Base-by-base conservation (phyloP, 1,140 invertebrate genomes). In the Plutomurus gul region DNA sequence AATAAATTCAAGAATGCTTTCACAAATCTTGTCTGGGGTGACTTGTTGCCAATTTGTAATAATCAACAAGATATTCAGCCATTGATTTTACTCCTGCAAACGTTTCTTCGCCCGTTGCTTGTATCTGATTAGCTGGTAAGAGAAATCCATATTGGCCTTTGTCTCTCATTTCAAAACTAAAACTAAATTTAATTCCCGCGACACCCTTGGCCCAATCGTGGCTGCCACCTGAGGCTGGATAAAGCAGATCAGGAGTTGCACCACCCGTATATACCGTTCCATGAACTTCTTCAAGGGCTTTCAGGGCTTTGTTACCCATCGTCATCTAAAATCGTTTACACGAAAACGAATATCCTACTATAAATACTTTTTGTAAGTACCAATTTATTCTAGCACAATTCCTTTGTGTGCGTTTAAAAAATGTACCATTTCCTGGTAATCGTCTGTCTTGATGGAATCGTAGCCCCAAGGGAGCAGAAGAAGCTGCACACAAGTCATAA, bases 171-270 rank as follows among this genome's bases (percentile, higher is more conserved):
- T 84, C 83, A 71, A 79, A 84, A 27, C 70, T 72, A 49, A 81
- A 84, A 25, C 79, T n/a, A 49, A 73, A 84, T 72, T 82, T 84
- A 22, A 84, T 76, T 22, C 79, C 82, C 10, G 88, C 89, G 7
- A 72, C 33, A 40, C 51, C 81, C 40, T 82, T 82, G 10, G 81
- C 82, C 78, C 81, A 84, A 47, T 84, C 82, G 49, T 82, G 78
- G 46, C 60, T 77, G n/a, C 81, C 81, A 25, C 80, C 65, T 39
- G 65, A 30, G 6, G 65, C 71, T 25, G 37, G 22, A 13, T 73
- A 87, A 4, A 83, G 56, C 33, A 83, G 39, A 43, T 82, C 80
- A 6, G 80, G 56, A 1, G 82, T 80, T 10, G 76, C 39, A 18
- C 82, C 82, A 13, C 43, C 79, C 51, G 75, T 76, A 30, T 82